Evolutionary conservation across 2,888 invertebrate species (phyloP), one percentile per base, ranked within the genome.

Genomic region (Drosophila tripunctata): DNA sequence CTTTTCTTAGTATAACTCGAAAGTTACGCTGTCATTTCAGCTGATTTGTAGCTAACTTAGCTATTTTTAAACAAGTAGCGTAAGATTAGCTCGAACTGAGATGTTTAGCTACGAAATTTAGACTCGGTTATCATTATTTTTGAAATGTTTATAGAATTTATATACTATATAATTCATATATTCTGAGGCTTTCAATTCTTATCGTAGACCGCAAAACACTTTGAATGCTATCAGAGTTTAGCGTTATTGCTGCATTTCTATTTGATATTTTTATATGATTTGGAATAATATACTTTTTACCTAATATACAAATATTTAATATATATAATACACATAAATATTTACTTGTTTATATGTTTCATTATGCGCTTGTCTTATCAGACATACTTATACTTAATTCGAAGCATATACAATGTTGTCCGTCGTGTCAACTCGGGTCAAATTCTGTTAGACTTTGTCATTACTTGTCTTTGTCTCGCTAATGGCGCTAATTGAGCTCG

Each of bases 171-270:
- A 17, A 30, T 31, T 22, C 36, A 27, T 10, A 35, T 15, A 35
- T 21, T 22, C 47, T 14, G 31, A 3, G 14, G 6, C 33, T 35
- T 35, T 40, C 4, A 27, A 12, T 40, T 12, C 50, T 51, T 51
- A 51, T 51, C 50, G 12, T 5, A 14, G 27, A 75, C 72, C 81
- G 41, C 75, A 27, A 81, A 78, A 81, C 40, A 67, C 43, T 58
- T 45, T 33, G 14, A 36, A 27, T 56, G 35, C 43, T 58, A 54
- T 54, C 50, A 33, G 17, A 21, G 7, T 17, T 54, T 21, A 55
- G 52, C 52, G 52, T 56, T 57, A 52, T 45, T 24, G 27, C 19
- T 43, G 38, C 31, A 36, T 48, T 38, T 27, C 30, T 67, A 14
- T 24, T 27, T 50, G 27, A 36, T 52, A 62, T 41, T 33, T 48